Evolutionary conservation across 2,797 vertebrate genomes (phyloP).

Genomic region (Lepilemur ruficaudatus): DNA sequence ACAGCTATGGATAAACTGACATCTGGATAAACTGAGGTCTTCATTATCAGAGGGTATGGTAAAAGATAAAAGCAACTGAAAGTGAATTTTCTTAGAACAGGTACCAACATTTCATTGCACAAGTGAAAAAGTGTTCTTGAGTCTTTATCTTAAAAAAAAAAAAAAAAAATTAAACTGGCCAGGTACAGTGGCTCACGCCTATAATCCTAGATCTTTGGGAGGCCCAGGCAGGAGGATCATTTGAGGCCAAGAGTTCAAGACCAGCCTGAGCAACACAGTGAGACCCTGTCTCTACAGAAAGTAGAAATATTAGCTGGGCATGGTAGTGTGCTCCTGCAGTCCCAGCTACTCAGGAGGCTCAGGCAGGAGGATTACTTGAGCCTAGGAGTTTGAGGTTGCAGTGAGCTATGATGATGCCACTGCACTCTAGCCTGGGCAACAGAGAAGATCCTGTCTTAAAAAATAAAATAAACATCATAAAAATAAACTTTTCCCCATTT

Average conservation of each 20-base stretch:
- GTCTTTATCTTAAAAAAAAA: not conserved
- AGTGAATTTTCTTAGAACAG: slow-evolving; percentile 27
- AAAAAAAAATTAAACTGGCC: not conserved
- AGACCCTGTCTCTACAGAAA: not conserved
- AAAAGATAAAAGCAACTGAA: slow-evolving; percentile 27
- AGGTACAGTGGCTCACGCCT: not conserved
- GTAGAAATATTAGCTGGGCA: not conserved
- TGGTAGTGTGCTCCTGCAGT: too few relatives aligned
- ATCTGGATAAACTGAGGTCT: not conserved
- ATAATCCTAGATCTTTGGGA: not conserved
- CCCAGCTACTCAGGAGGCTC: too few relatives aligned
- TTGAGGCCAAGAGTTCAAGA: not conserved
- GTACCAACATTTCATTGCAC: slow-evolving; percentile 20
- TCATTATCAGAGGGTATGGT: not conserved
- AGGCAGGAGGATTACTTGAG: too few relatives aligned
- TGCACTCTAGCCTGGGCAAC: too few relatives aligned
- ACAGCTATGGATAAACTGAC: not conserved
- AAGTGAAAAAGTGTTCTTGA: not conserved
- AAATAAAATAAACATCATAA: slow-evolving; percentile 16
- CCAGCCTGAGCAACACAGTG: not conserved
- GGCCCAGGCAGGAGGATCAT: not conserved
- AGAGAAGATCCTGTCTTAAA: not conserved
- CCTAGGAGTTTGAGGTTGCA: too few relatives aligned
- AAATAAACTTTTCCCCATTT: slow-evolving; percentile 17
- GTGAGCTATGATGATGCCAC: too few relatives aligned